These are phyloP conservation scores for Flexamia atlantica DNA, from an alignment of 2,888 invertebrate species.

Conservation along the genomic window DNA sequence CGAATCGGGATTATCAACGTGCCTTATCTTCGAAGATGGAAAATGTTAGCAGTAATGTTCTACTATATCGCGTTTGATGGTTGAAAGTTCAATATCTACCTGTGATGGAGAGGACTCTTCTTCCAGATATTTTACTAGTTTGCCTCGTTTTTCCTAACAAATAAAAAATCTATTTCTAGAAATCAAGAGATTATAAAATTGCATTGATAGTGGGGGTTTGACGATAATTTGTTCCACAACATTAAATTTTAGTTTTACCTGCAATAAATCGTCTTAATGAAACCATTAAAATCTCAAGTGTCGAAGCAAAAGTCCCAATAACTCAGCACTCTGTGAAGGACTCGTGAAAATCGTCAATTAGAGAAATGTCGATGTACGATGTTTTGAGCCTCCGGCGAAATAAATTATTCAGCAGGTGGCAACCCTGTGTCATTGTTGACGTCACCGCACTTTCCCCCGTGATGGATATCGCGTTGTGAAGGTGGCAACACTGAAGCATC, in stretches of 20 bases:
- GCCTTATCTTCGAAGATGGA: too few relatives aligned
- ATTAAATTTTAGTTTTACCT: not conserved
- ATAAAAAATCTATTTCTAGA: not conserved
- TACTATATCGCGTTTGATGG: too few relatives aligned
- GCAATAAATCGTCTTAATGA: not conserved
- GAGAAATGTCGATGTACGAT: constrained; percentile 39
- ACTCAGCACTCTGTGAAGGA: not conserved
- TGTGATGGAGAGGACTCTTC: too few relatives aligned
- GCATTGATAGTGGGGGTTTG: not conserved
- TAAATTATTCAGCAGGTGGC: constrained; percentile 41
- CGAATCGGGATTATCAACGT: too few relatives aligned
- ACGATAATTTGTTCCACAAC: too few relatives aligned
- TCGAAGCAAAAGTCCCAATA: not conserved
- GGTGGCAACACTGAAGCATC: not conserved
- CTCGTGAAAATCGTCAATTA: constrained; percentile 37
- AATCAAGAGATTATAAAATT: not conserved
- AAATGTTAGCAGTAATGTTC: too few relatives aligned
- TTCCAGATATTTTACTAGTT: too few relatives aligned
- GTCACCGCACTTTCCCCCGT: constrained; percentile 19
- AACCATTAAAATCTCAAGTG: not conserved
- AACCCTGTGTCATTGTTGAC: constrained; percentile 42
- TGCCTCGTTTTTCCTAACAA: too few relatives aligned
- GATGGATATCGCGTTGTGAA: constrained; percentile 27
- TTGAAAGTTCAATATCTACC: too few relatives aligned
- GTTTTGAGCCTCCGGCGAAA: not conserved